A percentile compares a stretch with the other conserved stretches of the same genome.
phyloP scores from a whole-genome alignment of 2,888 invertebrate species.

The Campoplex nolae region DNA sequence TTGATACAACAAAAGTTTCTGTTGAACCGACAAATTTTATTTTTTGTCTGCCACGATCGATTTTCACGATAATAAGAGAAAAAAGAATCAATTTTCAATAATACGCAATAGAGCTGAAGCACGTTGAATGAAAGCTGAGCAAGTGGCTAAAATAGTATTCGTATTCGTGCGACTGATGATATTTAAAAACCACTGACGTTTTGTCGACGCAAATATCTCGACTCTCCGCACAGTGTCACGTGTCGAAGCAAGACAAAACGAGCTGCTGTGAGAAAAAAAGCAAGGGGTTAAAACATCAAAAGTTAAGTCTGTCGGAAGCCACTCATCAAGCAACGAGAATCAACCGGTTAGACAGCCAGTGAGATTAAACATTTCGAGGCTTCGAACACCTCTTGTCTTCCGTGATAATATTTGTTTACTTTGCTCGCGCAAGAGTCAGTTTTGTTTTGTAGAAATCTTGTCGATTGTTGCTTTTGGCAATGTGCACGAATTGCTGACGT shows the following conservation, averaged over 20 bases:
- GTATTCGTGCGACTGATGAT: not conserved
- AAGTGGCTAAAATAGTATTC: not conserved
- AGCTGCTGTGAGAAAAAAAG: slow-evolving; percentile 4
- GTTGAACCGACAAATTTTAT: too few relatives aligned
- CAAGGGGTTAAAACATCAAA: slow-evolving; percentile 14
- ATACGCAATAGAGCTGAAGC: not conserved
- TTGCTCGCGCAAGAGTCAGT: not conserved
- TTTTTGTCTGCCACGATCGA: too few relatives aligned
- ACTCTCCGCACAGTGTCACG: not conserved
- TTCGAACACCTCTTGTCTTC: slow-evolving; percentile 19
- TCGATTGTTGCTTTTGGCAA: not conserved
- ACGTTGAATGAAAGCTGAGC: not conserved
- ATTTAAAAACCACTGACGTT: slow-evolving; percentile 8
- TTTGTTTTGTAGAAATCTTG: not conserved
- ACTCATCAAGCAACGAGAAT: slow-evolving; percentile 34
- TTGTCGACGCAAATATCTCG: not conserved
- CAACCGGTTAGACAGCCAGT: slow-evolving; percentile 3
- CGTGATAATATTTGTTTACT: not conserved
- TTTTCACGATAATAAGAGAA: too few relatives aligned
- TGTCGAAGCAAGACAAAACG: not conserved
- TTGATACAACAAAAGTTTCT: too few relatives aligned
- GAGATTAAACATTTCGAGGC: slow-evolving; percentile 16
- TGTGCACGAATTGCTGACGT: not conserved
- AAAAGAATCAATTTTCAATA: too few relatives aligned
- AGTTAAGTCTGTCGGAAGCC: slow-evolving; percentile 1